These are phyloP conservation scores for Avahi laniger DNA, from an alignment of 2,797 vertebrate species.

Conservation along the genomic window DNA sequence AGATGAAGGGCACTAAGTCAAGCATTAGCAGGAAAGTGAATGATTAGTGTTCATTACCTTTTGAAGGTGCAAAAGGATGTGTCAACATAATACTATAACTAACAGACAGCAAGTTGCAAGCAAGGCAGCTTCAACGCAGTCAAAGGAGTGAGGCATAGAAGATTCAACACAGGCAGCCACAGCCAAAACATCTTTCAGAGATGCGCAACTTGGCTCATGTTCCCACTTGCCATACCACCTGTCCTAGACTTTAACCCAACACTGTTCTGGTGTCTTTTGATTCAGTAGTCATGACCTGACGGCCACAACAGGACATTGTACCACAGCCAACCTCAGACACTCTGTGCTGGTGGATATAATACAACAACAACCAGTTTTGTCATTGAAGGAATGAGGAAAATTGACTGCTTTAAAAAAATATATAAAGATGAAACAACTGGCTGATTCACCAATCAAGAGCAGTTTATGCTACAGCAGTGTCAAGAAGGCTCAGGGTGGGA, in stretches of 20 bases:
- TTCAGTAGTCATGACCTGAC: background rate
- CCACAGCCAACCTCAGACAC: background rate
- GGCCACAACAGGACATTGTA: background rate
- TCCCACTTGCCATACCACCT: background rate
- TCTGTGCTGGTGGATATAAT: background rate
- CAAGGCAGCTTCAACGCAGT: background rate
- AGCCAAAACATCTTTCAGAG: background rate
- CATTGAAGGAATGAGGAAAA: background rate
- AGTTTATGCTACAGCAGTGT: background rate
- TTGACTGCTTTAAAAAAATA: background rate
- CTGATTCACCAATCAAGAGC: background rate
- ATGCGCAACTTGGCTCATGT: background rate
- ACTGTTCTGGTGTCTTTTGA: background rate
- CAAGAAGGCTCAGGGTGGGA: background rate
- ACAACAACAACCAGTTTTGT: background rate
- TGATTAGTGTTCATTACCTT: background rate
- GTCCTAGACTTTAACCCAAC: background rate
- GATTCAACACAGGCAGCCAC: background rate
- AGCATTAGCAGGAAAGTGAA: background rate
- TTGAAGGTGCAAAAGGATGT: background rate
- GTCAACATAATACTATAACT: background rate
- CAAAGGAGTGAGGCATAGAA: background rate
- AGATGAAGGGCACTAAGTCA: background rate
- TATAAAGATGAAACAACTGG: background rate
- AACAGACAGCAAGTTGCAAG: background rate